These are phyloP conservation scores for Pelvicachromis taeniatus DNA, from an alignment of 2,113 vertebrate genomes.

Conservation along the genomic window DNA sequence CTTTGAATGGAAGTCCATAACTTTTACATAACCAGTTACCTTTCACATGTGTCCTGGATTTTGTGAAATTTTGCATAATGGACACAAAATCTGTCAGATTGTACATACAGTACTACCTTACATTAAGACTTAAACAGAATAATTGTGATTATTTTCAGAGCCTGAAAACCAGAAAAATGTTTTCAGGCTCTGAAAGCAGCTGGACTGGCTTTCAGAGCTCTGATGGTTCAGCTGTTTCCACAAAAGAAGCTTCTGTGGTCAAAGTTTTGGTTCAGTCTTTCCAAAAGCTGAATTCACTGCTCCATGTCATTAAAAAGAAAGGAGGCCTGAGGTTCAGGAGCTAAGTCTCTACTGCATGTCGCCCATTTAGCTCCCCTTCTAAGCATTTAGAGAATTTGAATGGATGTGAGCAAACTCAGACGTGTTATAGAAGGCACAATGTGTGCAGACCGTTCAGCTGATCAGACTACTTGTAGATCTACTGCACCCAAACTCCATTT, in stretches of 20 bases:
- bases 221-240: background rate
- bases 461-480: background rate
- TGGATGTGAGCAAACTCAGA: background rate
- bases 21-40: background rate
- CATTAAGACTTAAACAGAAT: background rate
- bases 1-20: too few species aligned
- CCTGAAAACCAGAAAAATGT: background rate
- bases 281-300: background rate
- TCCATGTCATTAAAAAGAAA: background rate
- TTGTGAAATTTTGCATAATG: background rate
- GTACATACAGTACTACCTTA: background rate
- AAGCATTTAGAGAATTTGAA: background rate
- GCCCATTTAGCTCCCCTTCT: background rate
- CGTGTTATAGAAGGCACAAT: background rate
- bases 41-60: background rate
- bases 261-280: background rate
- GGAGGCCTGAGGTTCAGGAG: background rate
- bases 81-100: background rate
- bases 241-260: background rate
- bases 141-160: too few species aligned
- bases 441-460: background rate
- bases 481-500: background rate
- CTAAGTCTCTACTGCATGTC: background rate
- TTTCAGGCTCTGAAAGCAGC: background rate
- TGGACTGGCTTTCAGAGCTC: background rate